Conservation (phyloP, 2,113 vertebrate genomes). For the Syngnathoides biaculeatus region DNA sequence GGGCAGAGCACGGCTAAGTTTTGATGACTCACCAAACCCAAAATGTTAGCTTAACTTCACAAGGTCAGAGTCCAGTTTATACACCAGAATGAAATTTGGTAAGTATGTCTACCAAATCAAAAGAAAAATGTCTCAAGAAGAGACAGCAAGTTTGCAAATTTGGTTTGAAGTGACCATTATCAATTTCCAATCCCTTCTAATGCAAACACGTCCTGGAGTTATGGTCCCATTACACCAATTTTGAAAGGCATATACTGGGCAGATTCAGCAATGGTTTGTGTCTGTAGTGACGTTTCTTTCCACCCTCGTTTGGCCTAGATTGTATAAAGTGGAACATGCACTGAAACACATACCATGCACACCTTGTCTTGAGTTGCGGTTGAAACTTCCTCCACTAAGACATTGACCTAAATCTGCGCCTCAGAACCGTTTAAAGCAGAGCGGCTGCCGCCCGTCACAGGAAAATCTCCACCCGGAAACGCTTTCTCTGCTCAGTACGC, state of each 20-base stretch:
- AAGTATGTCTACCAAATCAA: no score
- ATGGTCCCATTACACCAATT: background rate
- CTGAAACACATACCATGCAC: slow-evolving; percentile 9
- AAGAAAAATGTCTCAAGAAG: no score
- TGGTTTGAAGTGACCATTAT: background rate
- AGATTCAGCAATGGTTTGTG: background rate
- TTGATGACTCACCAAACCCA: no score
- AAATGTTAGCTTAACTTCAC: no score
- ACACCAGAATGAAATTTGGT: no score
- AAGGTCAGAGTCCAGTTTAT: no score
- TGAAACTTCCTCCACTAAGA: slow-evolving; percentile 13
- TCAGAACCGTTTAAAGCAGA: slow-evolving; percentile 14
- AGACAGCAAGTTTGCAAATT: slow-evolving; percentile 22
- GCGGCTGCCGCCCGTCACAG: slow-evolving; percentile 12
- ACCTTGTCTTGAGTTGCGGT: slow-evolving; percentile 15
- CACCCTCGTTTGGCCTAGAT: background rate
- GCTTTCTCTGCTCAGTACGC: background rate
- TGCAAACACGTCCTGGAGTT: background rate
- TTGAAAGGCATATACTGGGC: background rate
- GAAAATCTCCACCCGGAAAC: background rate
- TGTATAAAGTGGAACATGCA: slow-evolving; percentile 10
- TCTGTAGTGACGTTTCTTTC: background rate
- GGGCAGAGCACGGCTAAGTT: no score
- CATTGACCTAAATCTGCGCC: slow-evolving; percentile 33
- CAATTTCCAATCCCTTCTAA: background rate